Percentiles rank a stretch among this genome's conserved stretches.
Evolutionary conservation across 2,113 vertebrate genomes (phyloP).

Genomic region (Piprites chloris): DNA sequence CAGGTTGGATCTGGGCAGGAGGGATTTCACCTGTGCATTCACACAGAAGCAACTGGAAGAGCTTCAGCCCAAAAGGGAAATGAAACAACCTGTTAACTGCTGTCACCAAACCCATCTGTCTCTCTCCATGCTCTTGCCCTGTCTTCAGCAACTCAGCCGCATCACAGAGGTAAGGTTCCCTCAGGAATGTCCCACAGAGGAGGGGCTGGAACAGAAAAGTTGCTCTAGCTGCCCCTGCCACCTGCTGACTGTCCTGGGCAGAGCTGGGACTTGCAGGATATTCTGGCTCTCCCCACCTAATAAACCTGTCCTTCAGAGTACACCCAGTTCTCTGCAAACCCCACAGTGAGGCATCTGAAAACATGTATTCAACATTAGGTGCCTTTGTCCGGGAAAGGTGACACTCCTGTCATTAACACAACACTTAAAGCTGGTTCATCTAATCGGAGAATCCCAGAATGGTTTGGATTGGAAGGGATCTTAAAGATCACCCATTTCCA

Average conservation of each 20-base stretch:
- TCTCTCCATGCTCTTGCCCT: not conserved
- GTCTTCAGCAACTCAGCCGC: not conserved
- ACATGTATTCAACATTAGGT: not conserved
- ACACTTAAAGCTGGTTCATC: not conserved
- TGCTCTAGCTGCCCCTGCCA: not conserved
- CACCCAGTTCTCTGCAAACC: not conserved
- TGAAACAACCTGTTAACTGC: too few relatives aligned
- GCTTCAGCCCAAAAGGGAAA: not conserved
- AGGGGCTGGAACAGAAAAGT: not conserved
- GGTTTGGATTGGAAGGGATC: not conserved
- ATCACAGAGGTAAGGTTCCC: not conserved
- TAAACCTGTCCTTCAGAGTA: not conserved
- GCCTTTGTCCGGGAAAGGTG: not conserved
- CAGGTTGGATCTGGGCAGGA: not conserved
- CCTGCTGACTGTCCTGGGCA: not conserved
- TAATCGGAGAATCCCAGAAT: not conserved
- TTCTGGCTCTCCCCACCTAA: not conserved
- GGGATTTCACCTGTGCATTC: not conserved
- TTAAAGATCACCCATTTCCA: not conserved
- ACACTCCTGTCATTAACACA: not conserved
- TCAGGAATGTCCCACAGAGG: not conserved
- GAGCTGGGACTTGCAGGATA: not conserved
- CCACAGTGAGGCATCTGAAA: not conserved
- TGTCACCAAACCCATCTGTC: fast-evolving
- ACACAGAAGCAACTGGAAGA: not conserved